Percentiles rank a stretch among this genome's conserved stretches.
Conservation (phyloP, 2,888 invertebrate genomes). For the Yponomeuta malinellus region DNA sequence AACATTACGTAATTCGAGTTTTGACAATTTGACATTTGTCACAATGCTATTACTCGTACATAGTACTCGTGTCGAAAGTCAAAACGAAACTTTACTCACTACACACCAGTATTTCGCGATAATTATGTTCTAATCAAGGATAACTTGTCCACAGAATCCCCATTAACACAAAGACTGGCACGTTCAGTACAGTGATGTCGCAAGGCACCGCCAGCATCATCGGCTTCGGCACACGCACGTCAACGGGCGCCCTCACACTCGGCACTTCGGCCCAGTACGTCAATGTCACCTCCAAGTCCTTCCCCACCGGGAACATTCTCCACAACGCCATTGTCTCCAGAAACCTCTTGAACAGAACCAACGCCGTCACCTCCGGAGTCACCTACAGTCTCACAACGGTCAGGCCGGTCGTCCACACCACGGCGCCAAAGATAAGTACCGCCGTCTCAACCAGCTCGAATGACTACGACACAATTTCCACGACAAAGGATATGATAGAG, state of each 20-base stretch:
- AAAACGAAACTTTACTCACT: too few relatives aligned
- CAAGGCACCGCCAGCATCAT: conserved; percentile 69
- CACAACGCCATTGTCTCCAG: conserved; percentile 71
- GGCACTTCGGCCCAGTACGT: conserved; percentile 63
- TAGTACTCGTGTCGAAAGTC: too few relatives aligned
- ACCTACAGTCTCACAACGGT: conserved; percentile 59
- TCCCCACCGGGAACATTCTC: conserved; percentile 68
- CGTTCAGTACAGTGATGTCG: conserved; percentile 68
- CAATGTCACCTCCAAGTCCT: conserved; percentile 65
- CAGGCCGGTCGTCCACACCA: conserved; percentile 49
- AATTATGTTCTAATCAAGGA: too few relatives aligned
- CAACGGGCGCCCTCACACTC: conserved; percentile 43
- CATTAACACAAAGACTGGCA: conserved; percentile 59
- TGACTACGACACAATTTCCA: conserved; percentile 63
- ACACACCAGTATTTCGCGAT: too few relatives aligned
- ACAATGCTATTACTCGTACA: too few relatives aligned
- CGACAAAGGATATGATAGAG: conserved; percentile 70
- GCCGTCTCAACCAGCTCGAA: conserved; percentile 38
- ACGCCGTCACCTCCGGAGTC: conserved; percentile 46
- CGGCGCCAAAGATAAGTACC: conserved; percentile 54
- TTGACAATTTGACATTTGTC: too few relatives aligned
- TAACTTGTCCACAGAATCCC: conserved; percentile 35
- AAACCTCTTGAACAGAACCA: conserved; percentile 59
- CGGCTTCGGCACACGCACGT: conserved; percentile 61
- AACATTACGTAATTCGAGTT: too few relatives aligned